phyloP scores from a whole-genome alignment of 2,113 vertebrate species.

The Cynoglossus semilaevis region DNA sequence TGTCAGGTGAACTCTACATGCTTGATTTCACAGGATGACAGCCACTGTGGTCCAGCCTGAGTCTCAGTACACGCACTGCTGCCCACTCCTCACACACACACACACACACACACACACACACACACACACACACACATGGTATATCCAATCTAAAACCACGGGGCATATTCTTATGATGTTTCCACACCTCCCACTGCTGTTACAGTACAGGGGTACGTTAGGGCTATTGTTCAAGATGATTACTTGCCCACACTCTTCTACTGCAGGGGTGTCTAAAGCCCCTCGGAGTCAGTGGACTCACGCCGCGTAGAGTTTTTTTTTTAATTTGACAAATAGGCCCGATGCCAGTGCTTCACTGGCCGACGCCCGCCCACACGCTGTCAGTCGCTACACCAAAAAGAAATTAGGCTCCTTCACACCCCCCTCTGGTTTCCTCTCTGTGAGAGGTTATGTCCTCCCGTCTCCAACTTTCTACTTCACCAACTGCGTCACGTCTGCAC shows the following conservation, averaged over 20 bases:
- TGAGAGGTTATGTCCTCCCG: slow-evolving; percentile 40
- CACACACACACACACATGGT: not conserved
- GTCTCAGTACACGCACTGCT: slow-evolving; percentile 25
- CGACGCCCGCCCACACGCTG: slow-evolving; percentile 53
- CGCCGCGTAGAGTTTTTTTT: slow-evolving; percentile 50
- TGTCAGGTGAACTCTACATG: slow-evolving; percentile 49
- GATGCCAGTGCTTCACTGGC: slow-evolving; percentile 53
- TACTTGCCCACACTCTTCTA: slow-evolving; percentile 51
- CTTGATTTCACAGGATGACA: slow-evolving; percentile 61
- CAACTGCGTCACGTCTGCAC: slow-evolving; percentile 58
- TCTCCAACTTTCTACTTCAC: slow-evolving; percentile 60
- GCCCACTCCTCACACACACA: slow-evolving; percentile 24
- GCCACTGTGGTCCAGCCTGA: slow-evolving; percentile 34
- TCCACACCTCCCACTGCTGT: slow-evolving; percentile 20
- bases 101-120: slow-evolving; percentile 2
- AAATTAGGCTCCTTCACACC: slow-evolving; percentile 38
- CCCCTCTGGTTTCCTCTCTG: slow-evolving; percentile 13
- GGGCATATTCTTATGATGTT: not conserved
- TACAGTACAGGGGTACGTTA: slow-evolving; percentile 30
- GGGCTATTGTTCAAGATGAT: slow-evolving; percentile 54
- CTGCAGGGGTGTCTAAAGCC: slow-evolving; percentile 51
- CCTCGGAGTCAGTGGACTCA: slow-evolving; percentile 52
- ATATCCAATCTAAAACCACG: not conserved
- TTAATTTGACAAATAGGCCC: slow-evolving; percentile 68
- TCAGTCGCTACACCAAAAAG: slow-evolving; percentile 55